Evolutionary conservation across 2,113 vertebrate species (phyloP).

Genomic region (Ceyx cyanopectus): DNA sequence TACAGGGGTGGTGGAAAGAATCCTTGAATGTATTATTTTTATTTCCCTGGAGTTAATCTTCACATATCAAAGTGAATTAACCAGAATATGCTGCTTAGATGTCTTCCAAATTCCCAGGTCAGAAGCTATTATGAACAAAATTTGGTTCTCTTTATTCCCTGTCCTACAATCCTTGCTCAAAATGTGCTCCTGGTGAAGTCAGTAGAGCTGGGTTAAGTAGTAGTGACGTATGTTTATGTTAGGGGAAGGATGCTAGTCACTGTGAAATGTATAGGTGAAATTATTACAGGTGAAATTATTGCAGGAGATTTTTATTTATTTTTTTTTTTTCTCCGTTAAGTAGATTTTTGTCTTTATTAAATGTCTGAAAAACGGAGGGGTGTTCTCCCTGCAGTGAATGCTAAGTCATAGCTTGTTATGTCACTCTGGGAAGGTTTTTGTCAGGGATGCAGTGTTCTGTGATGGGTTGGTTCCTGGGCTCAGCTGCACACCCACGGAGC

Average conservation of each 20-base stretch:
- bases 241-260: not conserved
- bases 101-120: constrained; percentile 39
- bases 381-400: not conserved
- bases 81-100: constrained; percentile 30
- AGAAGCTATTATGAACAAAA: constrained; percentile 56
- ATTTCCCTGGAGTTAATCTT: constrained; percentile 67
- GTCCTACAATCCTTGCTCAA: not conserved
- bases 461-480: not conserved
- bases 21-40: constrained; percentile 62
- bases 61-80: constrained; percentile 66
- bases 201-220: not conserved
- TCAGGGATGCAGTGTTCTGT: not conserved
- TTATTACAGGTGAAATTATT: not conserved
- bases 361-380: not conserved
- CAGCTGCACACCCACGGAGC: not conserved
- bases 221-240: accelerated
- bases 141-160: constrained; percentile 28
- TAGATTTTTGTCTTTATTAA: not conserved
- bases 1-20: constrained; percentile 9
- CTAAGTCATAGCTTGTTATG: not conserved
- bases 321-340: not conserved
- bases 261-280: not conserved
- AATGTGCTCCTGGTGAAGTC: not conserved
- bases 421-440: not conserved
- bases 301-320: not conserved